Conservation (phyloP, 2,797 vertebrate genomes). For the Rachycentron canadum region DNA sequence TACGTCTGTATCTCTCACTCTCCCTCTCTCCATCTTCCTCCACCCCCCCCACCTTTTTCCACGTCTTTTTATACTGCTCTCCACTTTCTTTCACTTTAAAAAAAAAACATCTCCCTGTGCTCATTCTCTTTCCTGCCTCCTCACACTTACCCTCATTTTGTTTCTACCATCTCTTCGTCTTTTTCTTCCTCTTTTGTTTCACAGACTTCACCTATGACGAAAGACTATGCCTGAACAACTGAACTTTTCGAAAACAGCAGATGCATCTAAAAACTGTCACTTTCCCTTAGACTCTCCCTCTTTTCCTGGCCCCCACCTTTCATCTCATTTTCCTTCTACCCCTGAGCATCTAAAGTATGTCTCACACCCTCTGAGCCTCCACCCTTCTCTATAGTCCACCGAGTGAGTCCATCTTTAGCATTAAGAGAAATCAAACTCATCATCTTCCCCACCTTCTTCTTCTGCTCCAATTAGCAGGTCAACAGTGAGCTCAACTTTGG, state of each 20-base stretch:
- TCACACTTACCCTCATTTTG: not conserved
- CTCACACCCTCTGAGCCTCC: conserved; percentile 18
- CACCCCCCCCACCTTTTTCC: conserved; percentile 2
- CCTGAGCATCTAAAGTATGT: not conserved
- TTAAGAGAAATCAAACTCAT: conserved; percentile 3
- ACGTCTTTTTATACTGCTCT: conserved; percentile 27
- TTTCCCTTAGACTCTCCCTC: not conserved
- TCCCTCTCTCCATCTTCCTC: not conserved
- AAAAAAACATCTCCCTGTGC: conserved; percentile 10
- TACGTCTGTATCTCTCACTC: conserved; percentile 23
- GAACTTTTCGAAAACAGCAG: not conserved
- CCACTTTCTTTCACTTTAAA: not conserved
- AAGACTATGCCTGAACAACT: not conserved
- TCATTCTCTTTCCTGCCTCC: not conserved
- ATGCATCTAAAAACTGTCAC: not conserved
- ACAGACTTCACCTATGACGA: too few species aligned
- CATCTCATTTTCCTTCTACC: not conserved
- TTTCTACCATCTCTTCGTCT: not conserved
- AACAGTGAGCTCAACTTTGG: conserved; percentile 53
- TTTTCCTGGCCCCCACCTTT: not conserved
- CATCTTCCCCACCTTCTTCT: not conserved
- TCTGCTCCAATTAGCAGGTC: conserved; percentile 66
- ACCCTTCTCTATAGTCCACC: conserved; percentile 16
- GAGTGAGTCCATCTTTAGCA: conserved; percentile 10
- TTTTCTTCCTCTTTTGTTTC: not conserved